These are phyloP conservation scores for Oscheius sp. DNA, from an alignment of 2,888 invertebrate species.

Conservation along the genomic window DNA sequence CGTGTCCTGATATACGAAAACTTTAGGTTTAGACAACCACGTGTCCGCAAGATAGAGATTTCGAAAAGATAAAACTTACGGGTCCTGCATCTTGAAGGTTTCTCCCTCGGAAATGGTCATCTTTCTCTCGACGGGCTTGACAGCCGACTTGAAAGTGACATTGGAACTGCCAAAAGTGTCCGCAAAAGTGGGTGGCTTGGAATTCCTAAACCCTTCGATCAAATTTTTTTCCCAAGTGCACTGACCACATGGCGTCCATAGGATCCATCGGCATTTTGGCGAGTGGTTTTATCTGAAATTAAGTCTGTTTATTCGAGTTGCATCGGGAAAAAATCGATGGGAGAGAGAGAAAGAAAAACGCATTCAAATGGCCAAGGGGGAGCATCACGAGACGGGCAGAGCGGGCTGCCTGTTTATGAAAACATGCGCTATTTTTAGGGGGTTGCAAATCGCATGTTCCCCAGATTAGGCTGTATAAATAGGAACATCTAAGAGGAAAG, in stretches of 20 bases:
- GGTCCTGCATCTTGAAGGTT: constrained; percentile 8
- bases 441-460: neutral
- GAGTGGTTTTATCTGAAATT: neutral
- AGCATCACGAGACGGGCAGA: constrained; percentile 3
- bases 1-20: too few relatives aligned
- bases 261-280: constrained; percentile 25
- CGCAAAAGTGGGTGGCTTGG: constrained; percentile 28
- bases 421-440: neutral
- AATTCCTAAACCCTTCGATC: neutral
- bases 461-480: too few relatives aligned
- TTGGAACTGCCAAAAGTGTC: constrained; percentile 28
- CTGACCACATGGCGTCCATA: constrained; percentile 32
- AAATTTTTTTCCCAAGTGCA: neutral
- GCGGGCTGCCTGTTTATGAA: neutral
- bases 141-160: constrained; percentile 24
- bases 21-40: too few relatives aligned
- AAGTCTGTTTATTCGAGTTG: neutral
- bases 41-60: too few relatives aligned
- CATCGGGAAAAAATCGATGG: neutral
- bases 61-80: constrained; percentile 3
- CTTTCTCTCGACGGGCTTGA: constrained; percentile 17
- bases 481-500: neutral
- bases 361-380: constrained; percentile 11
- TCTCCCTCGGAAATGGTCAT: constrained; percentile 26
- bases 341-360: neutral